phyloP scores from a whole-genome alignment of 2,797 vertebrate species.

The Sebastes melanostomus region DNA sequence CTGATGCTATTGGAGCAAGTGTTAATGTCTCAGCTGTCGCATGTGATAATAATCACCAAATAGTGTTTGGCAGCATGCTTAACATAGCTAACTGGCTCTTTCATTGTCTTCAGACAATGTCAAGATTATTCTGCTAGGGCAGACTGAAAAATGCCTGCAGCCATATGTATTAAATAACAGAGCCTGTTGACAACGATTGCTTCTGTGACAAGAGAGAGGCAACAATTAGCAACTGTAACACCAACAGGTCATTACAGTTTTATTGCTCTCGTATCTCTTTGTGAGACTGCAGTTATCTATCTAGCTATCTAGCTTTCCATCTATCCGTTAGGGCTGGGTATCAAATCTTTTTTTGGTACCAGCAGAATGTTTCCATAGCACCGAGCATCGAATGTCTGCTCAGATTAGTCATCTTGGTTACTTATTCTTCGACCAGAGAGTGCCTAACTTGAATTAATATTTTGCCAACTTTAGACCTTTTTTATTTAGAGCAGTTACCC shows the following conservation, averaged over 20 bases:
- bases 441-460: background rate
- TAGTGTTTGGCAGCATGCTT: constrained; percentile 45
- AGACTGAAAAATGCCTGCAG: constrained; percentile 7
- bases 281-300: background rate
- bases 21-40: constrained; percentile 50
- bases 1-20: constrained; percentile 40
- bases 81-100: constrained; percentile 37
- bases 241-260: constrained; percentile 34
- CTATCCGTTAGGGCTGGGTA: background rate
- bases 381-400: background rate
- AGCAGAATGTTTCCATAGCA: background rate
- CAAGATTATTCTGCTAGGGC: constrained; percentile 20
- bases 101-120: constrained; percentile 47
- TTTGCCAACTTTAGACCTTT: background rate
- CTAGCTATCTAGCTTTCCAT: background rate
- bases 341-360: background rate
- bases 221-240: constrained; percentile 34
- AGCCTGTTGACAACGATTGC: background rate
- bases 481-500: background rate
- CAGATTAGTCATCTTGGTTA: background rate
- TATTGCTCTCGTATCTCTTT: constrained; percentile 17
- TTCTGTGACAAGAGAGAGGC: constrained; percentile 33
- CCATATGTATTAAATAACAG: constrained; percentile 2
- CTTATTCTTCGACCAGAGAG: background rate
- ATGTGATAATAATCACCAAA: constrained; percentile 39